phyloP scores from a whole-genome alignment of 2,888 invertebrate species.

The Isotomurus palustris region DNA sequence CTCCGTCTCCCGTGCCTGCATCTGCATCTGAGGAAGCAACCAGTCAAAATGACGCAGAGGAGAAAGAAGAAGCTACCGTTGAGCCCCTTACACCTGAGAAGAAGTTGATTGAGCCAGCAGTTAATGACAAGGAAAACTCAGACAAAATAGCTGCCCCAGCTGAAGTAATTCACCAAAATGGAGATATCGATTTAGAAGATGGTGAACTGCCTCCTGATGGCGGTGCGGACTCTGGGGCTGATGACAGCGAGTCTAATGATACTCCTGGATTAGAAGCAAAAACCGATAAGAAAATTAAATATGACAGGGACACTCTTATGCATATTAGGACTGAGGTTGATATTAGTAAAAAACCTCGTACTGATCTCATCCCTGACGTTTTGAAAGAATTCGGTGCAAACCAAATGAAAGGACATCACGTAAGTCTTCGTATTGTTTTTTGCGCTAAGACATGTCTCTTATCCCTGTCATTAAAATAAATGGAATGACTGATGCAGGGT shows the following conservation, averaged over 20 bases:
- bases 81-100: too few species aligned
- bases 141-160: too few species aligned
- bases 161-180: constrained; percentile 27
- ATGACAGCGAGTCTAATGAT: constrained; percentile 21
- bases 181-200: constrained; percentile 34
- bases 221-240: constrained; percentile 22
- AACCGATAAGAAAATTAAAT: constrained; percentile 31
- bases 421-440: not conserved
- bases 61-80: constrained; percentile 17
- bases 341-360: constrained; percentile 30
- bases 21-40: not conserved
- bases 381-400: constrained; percentile 23
- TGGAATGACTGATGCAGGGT: not conserved
- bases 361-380: constrained; percentile 30
- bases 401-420: constrained; percentile 23
- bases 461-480: not conserved
- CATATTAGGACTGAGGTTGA: constrained; percentile 18
- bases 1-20: too few species aligned
- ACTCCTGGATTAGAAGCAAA: not conserved
- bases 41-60: constrained; percentile 15
- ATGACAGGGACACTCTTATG: constrained; percentile 33
- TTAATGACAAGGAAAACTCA: not conserved
- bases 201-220: constrained; percentile 29
- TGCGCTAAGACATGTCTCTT: not conserved
- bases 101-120: not conserved